A percentile compares a stretch with the other conserved stretches of the same genome.
Evolutionary conservation across 2,888 invertebrate species (phyloP).

Genomic region (Enchytraeus crypticus): DNA sequence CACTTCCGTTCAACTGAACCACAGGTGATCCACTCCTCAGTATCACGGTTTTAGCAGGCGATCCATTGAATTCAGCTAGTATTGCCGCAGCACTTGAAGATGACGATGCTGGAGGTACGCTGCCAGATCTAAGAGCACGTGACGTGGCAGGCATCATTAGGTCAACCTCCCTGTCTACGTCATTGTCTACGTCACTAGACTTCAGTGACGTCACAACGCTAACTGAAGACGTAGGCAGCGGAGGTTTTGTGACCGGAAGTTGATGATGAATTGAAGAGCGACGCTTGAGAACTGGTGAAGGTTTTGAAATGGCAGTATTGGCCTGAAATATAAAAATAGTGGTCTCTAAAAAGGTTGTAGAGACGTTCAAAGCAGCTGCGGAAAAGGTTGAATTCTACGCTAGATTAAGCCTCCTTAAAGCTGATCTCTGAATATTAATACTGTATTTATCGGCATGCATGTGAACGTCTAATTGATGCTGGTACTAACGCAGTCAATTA

Average conservation of each 20-base stretch:
- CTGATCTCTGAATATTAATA: too few species aligned
- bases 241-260: not conserved
- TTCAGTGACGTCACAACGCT: not conserved
- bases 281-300: not conserved
- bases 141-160: conserved; percentile 3
- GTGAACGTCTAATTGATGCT: too few species aligned
- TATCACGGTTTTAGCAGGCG: not conserved
- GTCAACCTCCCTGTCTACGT: conserved; percentile 7
- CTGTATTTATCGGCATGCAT: too few species aligned
- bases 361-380: too few species aligned
- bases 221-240: not conserved
- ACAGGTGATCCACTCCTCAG: not conserved
- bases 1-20: not conserved
- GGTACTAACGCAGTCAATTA: too few species aligned
- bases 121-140: not conserved
- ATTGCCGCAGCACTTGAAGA: not conserved
- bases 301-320: not conserved
- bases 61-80: not conserved
- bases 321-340: not conserved
- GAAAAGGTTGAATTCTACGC: too few species aligned
- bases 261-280: not conserved
- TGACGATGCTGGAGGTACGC: not conserved
- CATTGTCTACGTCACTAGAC: not conserved
- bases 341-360: too few species aligned
- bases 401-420: too few species aligned